These are phyloP conservation scores for Sepioteuthis lessoniana DNA, from an alignment of 2,888 invertebrate species.

Conservation along the genomic window DNA sequence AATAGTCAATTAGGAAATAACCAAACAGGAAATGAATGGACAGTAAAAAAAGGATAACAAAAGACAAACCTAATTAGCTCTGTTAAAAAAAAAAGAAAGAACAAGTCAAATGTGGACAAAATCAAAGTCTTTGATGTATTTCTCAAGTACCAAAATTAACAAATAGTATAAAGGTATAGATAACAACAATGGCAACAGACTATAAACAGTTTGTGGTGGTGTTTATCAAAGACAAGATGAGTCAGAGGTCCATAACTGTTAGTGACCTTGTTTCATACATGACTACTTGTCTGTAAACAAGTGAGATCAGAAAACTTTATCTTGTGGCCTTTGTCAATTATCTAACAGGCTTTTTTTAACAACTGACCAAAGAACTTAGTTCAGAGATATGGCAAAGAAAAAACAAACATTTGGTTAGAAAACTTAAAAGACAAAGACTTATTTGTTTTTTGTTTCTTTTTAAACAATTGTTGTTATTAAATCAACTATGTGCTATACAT, in stretches of 20 bases:
- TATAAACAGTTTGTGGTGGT: neutral
- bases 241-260: neutral
- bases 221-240: neutral
- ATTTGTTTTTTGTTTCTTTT: no score
- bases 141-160: neutral
- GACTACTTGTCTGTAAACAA: neutral
- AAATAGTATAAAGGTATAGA: neutral
- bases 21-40: neutral
- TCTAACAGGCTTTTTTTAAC: neutral
- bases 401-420: neutral
- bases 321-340: neutral
- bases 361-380: conserved; percentile 14
- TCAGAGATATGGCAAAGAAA: neutral
- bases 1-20: neutral
- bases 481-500: no score
- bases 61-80: no score
- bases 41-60: no score
- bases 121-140: neutral
- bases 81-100: neutral
- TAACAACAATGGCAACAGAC: neutral
- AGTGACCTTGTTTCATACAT: neutral
- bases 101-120: neutral
- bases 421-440: no score
- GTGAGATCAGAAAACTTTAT: neutral
- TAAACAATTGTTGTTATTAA: no score